Base-by-base conservation (phyloP, 2,797 vertebrate species). In the Hippocampus kuda region DNA sequence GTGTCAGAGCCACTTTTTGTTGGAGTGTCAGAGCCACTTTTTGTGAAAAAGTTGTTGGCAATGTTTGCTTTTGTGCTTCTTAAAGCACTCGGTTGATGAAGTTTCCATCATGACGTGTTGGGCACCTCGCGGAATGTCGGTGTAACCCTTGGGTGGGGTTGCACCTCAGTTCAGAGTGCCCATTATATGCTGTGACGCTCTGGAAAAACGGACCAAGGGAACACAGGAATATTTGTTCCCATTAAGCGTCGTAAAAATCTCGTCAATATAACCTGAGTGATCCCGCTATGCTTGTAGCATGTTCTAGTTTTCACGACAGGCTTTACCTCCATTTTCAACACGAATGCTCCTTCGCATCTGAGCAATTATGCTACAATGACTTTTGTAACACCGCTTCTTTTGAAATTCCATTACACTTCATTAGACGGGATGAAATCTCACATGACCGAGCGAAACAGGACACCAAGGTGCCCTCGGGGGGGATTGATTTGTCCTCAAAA, bases 371-470 rank as follows among this genome's bases (percentile, higher is more conserved):
- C 44, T 8, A 8, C 44, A 24, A 49, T 42, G 56, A 41, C 68
- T n/a, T 16, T 54, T 60, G 6, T 9, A 16, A 4, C 18, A 60
- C 18, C 1, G 2, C 22, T 41, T 38, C 20, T 38, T 38, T 12
- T n/a, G 34, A 24, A 27, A 53, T 63, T 27, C 46, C 34, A 54
- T 67, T 74, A 34, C 60, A 44, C 15, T 59, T 48, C 22, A 62
- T 53, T 20, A 69, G 60, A 71, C 18, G 61, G 44, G 26, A 24
- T 34, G 64, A 46, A 65, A 64, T 16, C 2, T 42, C 76, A 76
- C 80, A 78, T 83, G 80, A 84, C 75, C 66, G 44, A 68, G 24
- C 15, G 68, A 67, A 48, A 72, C 38, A 38, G 69, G 73, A 77
- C 69, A 79, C 46, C 27, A 66, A 70, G 68, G 75, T 62, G 46